These are phyloP conservation scores for Dicentrarchus labrax DNA, from an alignment of 2,113 vertebrate species.

Conservation along the genomic window DNA sequence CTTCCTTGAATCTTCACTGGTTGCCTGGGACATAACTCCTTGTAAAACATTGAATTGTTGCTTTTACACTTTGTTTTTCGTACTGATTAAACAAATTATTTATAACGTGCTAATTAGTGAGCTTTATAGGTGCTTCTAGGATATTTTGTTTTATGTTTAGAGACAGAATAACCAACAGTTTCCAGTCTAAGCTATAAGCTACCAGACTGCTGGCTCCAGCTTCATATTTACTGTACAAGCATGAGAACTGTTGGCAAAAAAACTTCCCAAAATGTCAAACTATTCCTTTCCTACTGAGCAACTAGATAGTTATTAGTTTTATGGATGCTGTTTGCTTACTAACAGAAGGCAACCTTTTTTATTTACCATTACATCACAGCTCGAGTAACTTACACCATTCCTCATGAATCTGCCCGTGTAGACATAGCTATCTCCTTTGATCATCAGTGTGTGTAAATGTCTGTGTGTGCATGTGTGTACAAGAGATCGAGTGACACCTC, in stretches of 20 bases:
- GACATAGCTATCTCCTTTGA: constrained; percentile 54
- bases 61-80: background rate
- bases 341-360: constrained; percentile 25
- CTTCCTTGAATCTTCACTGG: background rate
- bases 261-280: background rate
- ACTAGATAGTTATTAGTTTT: background rate
- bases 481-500: constrained; percentile 78
- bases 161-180: background rate
- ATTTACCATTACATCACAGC: constrained; percentile 47
- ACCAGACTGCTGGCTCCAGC: background rate
- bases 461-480: constrained; percentile 62
- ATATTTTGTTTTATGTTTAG: background rate
- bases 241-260: background rate
- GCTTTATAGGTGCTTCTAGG: background rate
- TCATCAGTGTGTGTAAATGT: constrained; percentile 58
- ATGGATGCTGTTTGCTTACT: constrained; percentile 14
- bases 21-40: background rate
- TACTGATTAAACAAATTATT: background rate
- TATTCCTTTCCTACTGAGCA: background rate
- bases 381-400: constrained; percentile 34
- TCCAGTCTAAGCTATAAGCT: background rate
- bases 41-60: background rate
- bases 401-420: constrained; percentile 27
- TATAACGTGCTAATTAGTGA: background rate
- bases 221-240: background rate